Percentiles rank a stretch among this genome's conserved stretches.
These are phyloP conservation scores for Gisinianus flammeolus DNA, from an alignment of 2,888 invertebrate genomes.

Conservation along the genomic window DNA sequence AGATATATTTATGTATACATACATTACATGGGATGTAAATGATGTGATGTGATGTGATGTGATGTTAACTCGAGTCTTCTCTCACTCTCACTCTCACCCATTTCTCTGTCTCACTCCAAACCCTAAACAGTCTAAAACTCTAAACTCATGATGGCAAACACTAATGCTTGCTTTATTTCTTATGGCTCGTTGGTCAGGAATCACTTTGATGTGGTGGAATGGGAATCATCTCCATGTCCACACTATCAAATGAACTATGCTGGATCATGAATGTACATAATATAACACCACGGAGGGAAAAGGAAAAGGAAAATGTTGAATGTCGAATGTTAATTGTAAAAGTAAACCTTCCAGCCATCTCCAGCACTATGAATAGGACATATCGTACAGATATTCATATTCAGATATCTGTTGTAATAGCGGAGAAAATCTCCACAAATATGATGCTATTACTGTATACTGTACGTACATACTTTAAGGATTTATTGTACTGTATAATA, in stretches of 20 bases:
- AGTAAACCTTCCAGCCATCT: slow-evolving; percentile 22
- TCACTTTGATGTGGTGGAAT: slow-evolving; percentile 21
- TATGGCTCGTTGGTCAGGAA: slow-evolving; percentile 29
- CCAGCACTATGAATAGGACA: too few relatives aligned
- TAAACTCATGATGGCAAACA: neutral
- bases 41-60: too few relatives aligned
- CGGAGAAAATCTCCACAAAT: too few relatives aligned
- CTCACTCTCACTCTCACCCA: neutral
- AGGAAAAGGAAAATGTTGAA: too few relatives aligned
- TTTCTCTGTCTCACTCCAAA: neutral
- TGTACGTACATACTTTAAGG: neutral
- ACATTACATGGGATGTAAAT: neutral
- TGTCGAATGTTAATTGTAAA: slow-evolving; percentile 24
- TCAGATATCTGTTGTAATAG: too few relatives aligned
- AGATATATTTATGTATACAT: neutral
- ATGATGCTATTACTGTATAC: neutral
- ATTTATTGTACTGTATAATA: neutral
- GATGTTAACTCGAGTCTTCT: slow-evolving; percentile 13
- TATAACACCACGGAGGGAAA: neutral
- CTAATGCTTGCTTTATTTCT: slow-evolving; percentile 7
- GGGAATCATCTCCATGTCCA: neutral
- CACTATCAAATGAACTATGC: too few relatives aligned
- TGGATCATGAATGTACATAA: too few relatives aligned
- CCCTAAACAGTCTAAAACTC: neutral
- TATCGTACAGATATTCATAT: too few relatives aligned